Evolutionary conservation across 2,113 vertebrate genomes (phyloP).

Genomic region (Mobula hypostoma): DNA sequence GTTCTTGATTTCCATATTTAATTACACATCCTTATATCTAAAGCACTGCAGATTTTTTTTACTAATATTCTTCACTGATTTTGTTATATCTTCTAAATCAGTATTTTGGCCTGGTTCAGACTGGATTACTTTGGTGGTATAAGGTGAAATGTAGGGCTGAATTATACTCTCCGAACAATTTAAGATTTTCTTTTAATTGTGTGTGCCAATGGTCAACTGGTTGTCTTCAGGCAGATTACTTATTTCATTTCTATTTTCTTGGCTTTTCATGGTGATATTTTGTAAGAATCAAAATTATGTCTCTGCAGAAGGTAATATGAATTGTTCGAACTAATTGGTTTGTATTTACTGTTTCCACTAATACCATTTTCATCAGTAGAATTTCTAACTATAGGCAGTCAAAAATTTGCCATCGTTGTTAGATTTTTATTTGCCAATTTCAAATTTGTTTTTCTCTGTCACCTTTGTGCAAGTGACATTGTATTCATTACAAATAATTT

Average conservation of each 20-base stretch:
- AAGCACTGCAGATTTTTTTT: no score
- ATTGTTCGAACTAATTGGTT: not conserved
- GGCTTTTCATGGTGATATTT: not conserved
- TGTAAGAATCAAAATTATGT: not conserved
- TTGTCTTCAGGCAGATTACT: not conserved
- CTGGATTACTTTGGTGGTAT: not conserved
- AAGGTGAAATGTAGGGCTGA: not conserved
- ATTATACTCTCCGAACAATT: not conserved
- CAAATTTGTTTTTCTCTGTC: not conserved
- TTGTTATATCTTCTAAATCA: no score
- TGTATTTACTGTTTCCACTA: not conserved
- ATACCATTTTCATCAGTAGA: not conserved
- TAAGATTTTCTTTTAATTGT: not conserved
- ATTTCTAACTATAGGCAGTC: not conserved
- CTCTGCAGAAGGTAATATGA: not conserved
- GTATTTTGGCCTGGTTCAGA: not conserved
- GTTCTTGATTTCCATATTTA: no score
- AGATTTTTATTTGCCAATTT: not conserved
- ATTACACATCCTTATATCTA: no score
- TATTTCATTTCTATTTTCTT: not conserved
- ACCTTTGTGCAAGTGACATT: not conserved
- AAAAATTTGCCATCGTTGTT: not conserved
- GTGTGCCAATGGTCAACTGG: not conserved
- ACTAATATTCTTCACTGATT: no score
- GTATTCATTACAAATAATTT: not conserved